phyloP scores from a whole-genome alignment of 2,113 vertebrate species.

The Varanus salvator region DNA sequence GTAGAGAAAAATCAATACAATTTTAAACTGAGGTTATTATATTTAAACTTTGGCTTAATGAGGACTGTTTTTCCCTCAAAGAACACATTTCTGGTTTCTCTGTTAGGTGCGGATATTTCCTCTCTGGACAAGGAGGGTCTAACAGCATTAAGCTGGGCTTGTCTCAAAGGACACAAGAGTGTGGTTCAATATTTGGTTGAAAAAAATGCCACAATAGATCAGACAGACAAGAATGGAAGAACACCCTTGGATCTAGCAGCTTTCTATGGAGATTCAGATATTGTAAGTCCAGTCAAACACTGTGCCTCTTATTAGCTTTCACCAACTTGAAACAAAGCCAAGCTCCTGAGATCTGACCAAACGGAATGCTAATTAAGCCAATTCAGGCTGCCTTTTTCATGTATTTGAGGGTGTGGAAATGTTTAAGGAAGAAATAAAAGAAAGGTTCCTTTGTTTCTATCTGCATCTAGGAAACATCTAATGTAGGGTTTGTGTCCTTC shows the following conservation, averaged over 20 bases:
- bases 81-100: neutral
- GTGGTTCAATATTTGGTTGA: constrained; percentile 94
- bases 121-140: constrained; percentile 96
- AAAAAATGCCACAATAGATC: constrained; percentile 92
- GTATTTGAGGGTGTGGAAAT: neutral
- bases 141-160: constrained; percentile 95
- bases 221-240: constrained; percentile 95
- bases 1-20: neutral
- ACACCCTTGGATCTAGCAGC: constrained; percentile 95
- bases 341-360: neutral
- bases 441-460: neutral
- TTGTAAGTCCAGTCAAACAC: constrained; percentile 81
- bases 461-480: neutral
- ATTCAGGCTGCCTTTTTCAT: neutral
- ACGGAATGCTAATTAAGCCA: neutral
- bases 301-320: neutral
- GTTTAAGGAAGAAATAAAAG: neutral
- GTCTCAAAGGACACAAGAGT: constrained; percentile 93
- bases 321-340: neutral
- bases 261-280: constrained; percentile 95
- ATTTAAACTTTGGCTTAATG: neutral
- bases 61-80: neutral
- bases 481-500: neutral
- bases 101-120: constrained; percentile 87
- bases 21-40: neutral